Evolutionary conservation across 2,797 vertebrate species (phyloP).

Genomic region (Sebastes nivosus): DNA sequence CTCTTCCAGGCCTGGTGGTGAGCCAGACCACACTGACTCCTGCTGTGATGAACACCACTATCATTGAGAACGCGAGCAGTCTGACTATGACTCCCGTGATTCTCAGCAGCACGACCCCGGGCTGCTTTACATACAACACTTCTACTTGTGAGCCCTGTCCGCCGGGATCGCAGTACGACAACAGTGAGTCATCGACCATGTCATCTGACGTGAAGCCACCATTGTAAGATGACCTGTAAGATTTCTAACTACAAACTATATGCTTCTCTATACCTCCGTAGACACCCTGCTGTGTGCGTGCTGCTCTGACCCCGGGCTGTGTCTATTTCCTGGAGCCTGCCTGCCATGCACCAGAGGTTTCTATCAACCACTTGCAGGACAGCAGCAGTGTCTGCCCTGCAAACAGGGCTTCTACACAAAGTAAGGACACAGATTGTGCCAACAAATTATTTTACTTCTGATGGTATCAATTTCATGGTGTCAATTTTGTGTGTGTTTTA

Average conservation of each 20-base stretch:
- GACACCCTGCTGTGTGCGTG: constrained; percentile 84
- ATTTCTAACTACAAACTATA: not conserved
- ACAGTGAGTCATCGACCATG: constrained; percentile 73
- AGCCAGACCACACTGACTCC: constrained; percentile 82
- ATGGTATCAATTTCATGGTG: not conserved
- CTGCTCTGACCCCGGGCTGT: constrained; percentile 78
- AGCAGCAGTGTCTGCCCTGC: constrained; percentile 84
- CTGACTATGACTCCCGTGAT: constrained; percentile 69
- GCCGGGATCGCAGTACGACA: constrained; percentile 81
- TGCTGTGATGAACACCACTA: constrained; percentile 70
- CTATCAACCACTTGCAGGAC: constrained; percentile 83
- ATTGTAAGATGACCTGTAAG: not conserved
- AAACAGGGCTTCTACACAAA: constrained; percentile 83
- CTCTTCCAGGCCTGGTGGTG: constrained; percentile 71
- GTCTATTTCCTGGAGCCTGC: constrained; percentile 80
- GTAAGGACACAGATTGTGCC: constrained; percentile 65
- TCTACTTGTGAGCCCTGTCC: constrained; percentile 83
- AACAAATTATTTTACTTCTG: not conserved
- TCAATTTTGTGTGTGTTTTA: not conserved
- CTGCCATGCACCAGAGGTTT: constrained; percentile 81
- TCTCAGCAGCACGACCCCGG: constrained; percentile 73
- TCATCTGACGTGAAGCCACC: not conserved
- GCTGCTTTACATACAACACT: constrained; percentile 83
- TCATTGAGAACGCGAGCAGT: constrained; percentile 54
- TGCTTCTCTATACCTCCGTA: constrained; percentile 32